Conservation (phyloP, 1,140 invertebrate species). For the Reticulitermes speratus region DNA sequence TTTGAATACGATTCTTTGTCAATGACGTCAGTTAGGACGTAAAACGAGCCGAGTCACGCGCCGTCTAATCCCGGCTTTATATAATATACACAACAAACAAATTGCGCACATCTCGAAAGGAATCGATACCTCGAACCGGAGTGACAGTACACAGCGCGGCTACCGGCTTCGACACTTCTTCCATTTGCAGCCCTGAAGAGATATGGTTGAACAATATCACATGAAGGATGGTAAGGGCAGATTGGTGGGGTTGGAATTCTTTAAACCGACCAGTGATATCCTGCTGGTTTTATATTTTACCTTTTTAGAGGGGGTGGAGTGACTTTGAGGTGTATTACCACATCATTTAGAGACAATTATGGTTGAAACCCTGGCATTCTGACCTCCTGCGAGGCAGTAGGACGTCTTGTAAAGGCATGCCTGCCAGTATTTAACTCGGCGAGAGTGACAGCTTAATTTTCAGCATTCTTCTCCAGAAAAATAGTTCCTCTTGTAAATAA, state of each 20-base stretch:
- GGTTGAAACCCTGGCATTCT: neutral
- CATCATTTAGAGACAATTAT: conserved; percentile 8
- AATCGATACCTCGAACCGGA: no score
- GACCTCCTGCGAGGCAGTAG: neutral
- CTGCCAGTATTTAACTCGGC: neutral
- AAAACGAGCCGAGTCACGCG: no score
- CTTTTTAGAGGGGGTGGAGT: neutral
- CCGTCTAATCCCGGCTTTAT: no score
- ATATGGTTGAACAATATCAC: no score
- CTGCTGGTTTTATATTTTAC: conserved; percentile 8
- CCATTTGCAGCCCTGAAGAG: no score
- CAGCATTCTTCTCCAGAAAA: neutral
- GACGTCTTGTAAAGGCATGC: neutral
- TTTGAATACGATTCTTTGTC: no score
- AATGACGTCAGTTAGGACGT: no score
- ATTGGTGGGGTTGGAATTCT: neutral
- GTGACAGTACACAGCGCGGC: no score
- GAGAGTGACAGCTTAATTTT: neutral
- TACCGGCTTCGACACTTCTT: no score
- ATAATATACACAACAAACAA: no score
- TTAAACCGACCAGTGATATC: neutral
- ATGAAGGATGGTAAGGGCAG: no score
- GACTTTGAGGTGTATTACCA: neutral
- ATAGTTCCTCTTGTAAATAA: neutral
- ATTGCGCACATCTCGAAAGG: no score